Evolutionary conservation across 2,113 vertebrate species (phyloP).

Genomic region (Naja naja): DNA sequence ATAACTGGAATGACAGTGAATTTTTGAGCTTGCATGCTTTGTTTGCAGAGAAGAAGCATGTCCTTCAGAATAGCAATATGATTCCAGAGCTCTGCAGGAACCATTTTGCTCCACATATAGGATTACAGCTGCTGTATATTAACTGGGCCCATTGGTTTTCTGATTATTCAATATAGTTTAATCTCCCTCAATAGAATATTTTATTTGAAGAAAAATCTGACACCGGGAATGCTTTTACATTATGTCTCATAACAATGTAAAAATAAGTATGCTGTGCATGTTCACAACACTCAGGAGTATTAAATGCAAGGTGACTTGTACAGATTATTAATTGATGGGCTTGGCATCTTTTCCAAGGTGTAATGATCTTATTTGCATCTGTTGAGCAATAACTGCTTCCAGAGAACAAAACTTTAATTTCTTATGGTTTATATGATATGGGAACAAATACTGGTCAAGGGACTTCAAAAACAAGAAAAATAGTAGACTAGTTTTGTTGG

Average conservation of each 20-base stretch:
- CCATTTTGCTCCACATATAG: not conserved
- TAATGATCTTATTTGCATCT: not conserved
- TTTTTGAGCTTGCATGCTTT: not conserved
- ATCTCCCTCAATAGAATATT: not conserved
- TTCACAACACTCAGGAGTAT: not conserved
- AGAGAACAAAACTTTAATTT: not conserved
- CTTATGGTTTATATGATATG: not conserved
- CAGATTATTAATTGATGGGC: not conserved
- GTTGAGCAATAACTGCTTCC: not conserved
- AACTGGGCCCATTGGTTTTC: not conserved
- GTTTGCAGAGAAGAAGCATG: not conserved
- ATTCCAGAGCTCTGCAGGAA: not conserved
- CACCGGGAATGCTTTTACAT: not conserved
- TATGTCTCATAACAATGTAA: not conserved
- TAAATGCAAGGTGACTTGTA: not conserved
- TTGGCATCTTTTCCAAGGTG: not conserved
- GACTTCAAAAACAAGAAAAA: constrained; percentile 15
- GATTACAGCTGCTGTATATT: not conserved
- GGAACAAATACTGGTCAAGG: not conserved
- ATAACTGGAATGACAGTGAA: not conserved
- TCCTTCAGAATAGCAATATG: not conserved
- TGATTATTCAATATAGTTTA: not conserved
- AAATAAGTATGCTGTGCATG: not conserved
- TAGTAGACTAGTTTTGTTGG: constrained; percentile 1
- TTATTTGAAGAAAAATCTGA: not conserved